Evolutionary conservation across 2,113 vertebrate genomes (phyloP), one percentile per base, ranked within the genome.

Genomic region (Polypterus bichir): DNA sequence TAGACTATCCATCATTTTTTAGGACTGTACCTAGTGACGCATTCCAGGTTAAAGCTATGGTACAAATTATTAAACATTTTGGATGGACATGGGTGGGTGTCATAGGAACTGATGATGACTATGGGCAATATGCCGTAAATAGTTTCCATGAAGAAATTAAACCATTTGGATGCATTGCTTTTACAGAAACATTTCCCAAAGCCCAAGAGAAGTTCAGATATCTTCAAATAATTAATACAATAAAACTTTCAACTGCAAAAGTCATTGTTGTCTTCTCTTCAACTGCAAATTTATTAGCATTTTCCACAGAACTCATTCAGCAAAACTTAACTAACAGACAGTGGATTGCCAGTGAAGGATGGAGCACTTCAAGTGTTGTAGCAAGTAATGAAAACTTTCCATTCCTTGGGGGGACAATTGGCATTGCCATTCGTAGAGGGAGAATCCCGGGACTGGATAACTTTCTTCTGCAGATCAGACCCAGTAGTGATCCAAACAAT

Each of bases 261-360:
- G 57, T 57, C 57, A 64, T 64, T 52, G 63, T 64, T 56, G 56
- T 64, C 45, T 62, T 62, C 27, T 9, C 54, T 8, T 10, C 9
- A 27, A 45, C 6, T 8, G 54, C 46, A n/a, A 27, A 62, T n/a
- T 9, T 80, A 1, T 10, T 46, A 27, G 11, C 61, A 7, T 64
- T 64, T 53, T 54, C 63, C 56, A 59, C 59, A 53, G 63, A 64
- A 59, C 11, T 64, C 8, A 56, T 64, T 3, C 44, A 44, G 45
- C 63, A 59, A 49, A 65, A 65, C 7, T 54, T 65, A 44, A 61
- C 27, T 27, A 59, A 58, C 6, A 46, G 46, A 3, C 57, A 59
- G 46, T 65, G 64, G 64, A 61, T 65, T 7, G 64, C 64, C 5
- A 65, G 64, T 6, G 64, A 65, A 47, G 64, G 49, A 7, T 65